Evolutionary conservation across 1,140 invertebrate species (phyloP).

Genomic region (Lasaia peninsularis): DNA sequence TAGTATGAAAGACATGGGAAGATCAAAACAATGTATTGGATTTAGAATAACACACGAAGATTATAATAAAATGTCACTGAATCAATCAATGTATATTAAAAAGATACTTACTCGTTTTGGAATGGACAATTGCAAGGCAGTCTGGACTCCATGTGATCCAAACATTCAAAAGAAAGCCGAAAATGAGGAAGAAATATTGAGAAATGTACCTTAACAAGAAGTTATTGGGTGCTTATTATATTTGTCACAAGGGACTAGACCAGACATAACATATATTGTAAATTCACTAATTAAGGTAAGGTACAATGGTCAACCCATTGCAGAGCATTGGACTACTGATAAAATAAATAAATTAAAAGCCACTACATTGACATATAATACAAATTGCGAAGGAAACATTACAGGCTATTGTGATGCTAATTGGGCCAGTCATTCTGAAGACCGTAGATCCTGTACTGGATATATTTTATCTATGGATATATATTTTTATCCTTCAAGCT

Average conservation of each 20-base stretch:
- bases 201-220: slow-evolving; percentile 13
- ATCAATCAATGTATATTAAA: slow-evolving; percentile 13
- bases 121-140: slow-evolving; percentile 5
- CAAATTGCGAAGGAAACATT: slow-evolving; percentile 21
- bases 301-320: slow-evolving; percentile 9
- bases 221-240: slow-evolving; percentile 24
- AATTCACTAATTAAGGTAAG: not conserved
- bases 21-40: slow-evolving; percentile 14
- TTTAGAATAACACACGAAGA: slow-evolving; percentile 13
- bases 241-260: slow-evolving; percentile 25
- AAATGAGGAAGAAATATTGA: slow-evolving; percentile 16
- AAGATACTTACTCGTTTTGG: slow-evolving; percentile 4
- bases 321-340: slow-evolving; percentile 20
- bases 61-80: slow-evolving; percentile 12
- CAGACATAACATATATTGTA: slow-evolving; percentile 9
- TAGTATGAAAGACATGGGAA: slow-evolving; percentile 17
- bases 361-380: slow-evolving; percentile 22
- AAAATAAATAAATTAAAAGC: slow-evolving; percentile 23
- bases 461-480: too few species aligned
- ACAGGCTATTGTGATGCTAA: slow-evolving; percentile 56
- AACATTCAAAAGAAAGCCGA: slow-evolving; percentile 19
- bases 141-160: slow-evolving; percentile 21
- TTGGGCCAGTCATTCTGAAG: slow-evolving; percentile 41
- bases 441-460: slow-evolving; percentile 46
- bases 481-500: slow-evolving; percentile 44